Evolutionary conservation across 2,888 invertebrate species (phyloP).

Genomic region (Stictocephala bisonia): DNA sequence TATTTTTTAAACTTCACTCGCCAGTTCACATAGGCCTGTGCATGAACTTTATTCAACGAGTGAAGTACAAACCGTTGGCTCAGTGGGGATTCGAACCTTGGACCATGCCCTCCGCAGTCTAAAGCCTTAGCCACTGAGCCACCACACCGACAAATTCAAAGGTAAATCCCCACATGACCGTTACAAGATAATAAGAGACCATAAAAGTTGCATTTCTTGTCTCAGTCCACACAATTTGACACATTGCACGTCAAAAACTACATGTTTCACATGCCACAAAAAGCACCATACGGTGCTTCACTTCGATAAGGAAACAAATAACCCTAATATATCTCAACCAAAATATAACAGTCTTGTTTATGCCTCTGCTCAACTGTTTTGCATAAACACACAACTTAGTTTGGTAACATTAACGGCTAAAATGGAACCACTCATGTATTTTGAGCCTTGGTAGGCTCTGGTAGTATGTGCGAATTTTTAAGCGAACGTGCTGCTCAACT

Average conservation of each 20-base stretch:
- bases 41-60: too few relatives aligned
- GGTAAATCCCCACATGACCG: background rate
- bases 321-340: background rate
- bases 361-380: background rate
- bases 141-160: background rate
- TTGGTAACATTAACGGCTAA: background rate
- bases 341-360: background rate
- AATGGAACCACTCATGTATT: conserved; percentile 1
- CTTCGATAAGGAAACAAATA: background rate
- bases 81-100: too few relatives aligned
- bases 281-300: background rate
- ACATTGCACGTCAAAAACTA: background rate
- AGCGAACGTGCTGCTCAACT: background rate
- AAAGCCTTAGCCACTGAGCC: too few relatives aligned
- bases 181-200: background rate
- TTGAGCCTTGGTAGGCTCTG: background rate
- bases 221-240: background rate
- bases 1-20: too few relatives aligned
- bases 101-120: too few relatives aligned
- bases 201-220: background rate
- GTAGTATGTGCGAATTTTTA: background rate
- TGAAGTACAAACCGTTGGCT: too few relatives aligned
- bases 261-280: conserved; percentile 2
- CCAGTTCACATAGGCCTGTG: too few relatives aligned
- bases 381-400: too few relatives aligned